Base-by-base conservation (phyloP, 2,113 vertebrate species). In the Nycticorax nycticorax region DNA sequence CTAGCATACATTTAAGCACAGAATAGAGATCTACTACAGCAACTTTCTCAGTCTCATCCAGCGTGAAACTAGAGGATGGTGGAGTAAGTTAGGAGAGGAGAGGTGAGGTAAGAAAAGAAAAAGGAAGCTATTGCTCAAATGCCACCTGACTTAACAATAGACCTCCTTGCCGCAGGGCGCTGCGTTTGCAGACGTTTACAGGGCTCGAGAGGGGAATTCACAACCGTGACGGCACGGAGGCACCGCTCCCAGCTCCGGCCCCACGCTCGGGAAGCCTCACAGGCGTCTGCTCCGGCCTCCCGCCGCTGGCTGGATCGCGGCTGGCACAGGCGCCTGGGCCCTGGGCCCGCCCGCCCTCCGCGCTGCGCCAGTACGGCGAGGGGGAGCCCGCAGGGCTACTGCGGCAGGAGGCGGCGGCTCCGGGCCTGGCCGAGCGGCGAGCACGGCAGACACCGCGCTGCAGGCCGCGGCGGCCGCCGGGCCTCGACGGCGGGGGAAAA, bases 31-130 rank as follows among this genome's bases (percentile, higher is more conserved):
- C n/a, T 19, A 15, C 48, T 3, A 2, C 22, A 24, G 41, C 20
- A 26, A 17, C 20, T 37, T 8, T 9, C 15, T 27, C 66, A 74
- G 73, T 3, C 69, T 18, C 82, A 35, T 11, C 78, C 66, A 6
- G 59, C 0, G 24, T 0, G 21, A 28, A 27, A 57, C 39, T 3
- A 33, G 35, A 53, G 45, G 26, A 8, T 2, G 5, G 35, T 0
- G 15, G 23, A 69, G 3, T 2, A 6, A 50, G 6, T 41, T 4
- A 30, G 41, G 28, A 33, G 4, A 30, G 41, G 32, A 30, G 60
- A 73, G 26, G 7, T 39, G 63, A n/a, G 55, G n/a, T 3, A 18
- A 62, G 39, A 35, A 23, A 78, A 77, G 14, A 19, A 68, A 52
- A 37, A n/a, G 63, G 79, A 59, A 80, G 39, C 1, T 39, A 27